Evolutionary conservation across 2,888 invertebrate genomes (phyloP), one percentile per base, ranked within the genome.

Genomic region (Mythimna albipuncta): DNA sequence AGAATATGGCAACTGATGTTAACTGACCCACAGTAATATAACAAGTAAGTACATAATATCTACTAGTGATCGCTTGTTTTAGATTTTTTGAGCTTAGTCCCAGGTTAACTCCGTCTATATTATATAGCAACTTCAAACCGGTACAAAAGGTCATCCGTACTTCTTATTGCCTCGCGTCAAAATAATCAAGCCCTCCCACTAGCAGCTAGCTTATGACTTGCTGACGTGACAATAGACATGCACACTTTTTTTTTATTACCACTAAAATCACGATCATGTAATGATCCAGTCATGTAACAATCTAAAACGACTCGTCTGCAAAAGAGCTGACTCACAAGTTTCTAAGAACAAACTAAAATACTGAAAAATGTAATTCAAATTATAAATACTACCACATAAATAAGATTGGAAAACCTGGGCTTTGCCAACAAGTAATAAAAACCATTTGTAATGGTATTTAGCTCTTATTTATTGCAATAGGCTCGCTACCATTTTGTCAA

Each of bases 341-440:
- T 26, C 44, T 13, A 1, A 70, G 50, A 32, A 72, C 55, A 75
- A 13, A 26, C 52, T 41, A 19, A 57, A n/a, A n/a, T 6, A 61
- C 38, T 61, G 41, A 66, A 63, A 75, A 66, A 21, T 50, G 9
- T 41, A 57, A 62, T 75, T 66, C 21, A 57, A 57, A 66, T 66
- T 66, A 68, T 75, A 75, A 75, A 75, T 55, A 75, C 50, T n/a
- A 59, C 11, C 6, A 50, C 50, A 75, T 80, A 79, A 79, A 80
- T 79, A 54, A 75, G 26, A 32, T 71, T 63, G 19, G 16, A 75
- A 70, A 61, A 47, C 61, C 32, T 69, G 32, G 61, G 71, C 71
- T 75, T 79, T 81, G 81, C 81, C 79, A 79, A 75, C 81, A 75
- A 75, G 68, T 64, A 71, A 75, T 75, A 75, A 80, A 78, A 81